A percentile compares a stretch with the other conserved stretches of the same genome.
These are phyloP conservation scores for Scaptomyza graminum DNA, from an alignment of 1,140 invertebrate species.

Conservation along the genomic window DNA sequence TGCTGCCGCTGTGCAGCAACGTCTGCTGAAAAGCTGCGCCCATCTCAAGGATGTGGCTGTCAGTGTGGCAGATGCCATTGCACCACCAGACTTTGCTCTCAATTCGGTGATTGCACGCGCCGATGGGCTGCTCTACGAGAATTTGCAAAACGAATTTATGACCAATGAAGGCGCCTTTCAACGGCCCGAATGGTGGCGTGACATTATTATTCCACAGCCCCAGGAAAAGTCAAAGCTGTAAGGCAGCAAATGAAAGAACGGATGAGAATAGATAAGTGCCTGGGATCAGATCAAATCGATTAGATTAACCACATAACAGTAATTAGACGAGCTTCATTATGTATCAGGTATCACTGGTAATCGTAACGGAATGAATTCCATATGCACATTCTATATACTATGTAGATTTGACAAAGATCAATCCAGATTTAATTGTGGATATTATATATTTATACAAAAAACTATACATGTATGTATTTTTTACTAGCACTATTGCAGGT, in stretches of 20 bases:
- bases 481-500: background rate
- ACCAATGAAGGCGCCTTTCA: conserved; percentile 89
- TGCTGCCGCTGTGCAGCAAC: conserved; percentile 85
- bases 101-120: conserved; percentile 93
- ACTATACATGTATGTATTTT: background rate
- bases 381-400: background rate
- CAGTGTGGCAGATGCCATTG: conserved; percentile 91
- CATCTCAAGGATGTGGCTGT: conserved; percentile 91
- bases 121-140: conserved; percentile 94
- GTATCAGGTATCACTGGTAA: conserved; percentile 41
- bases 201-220: conserved; percentile 85
- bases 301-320: conserved; percentile 7
- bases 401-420: background rate
- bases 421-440: no score
- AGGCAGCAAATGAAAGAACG: background rate
- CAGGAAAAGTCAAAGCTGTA: conserved; percentile 73
- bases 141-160: conserved; percentile 90
- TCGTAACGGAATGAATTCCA: conserved; percentile 23
- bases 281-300: conserved; percentile 18
- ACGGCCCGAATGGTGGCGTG: conserved; percentile 91
- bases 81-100: conserved; percentile 94
- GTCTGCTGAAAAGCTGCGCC: conserved; percentile 88
- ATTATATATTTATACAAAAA: no score
- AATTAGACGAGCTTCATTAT: conserved; percentile 52
- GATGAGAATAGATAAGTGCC: conserved; percentile 52